Conservation (phyloP, 2,888 invertebrate species). For the Cataglyphis albicans region DNA sequence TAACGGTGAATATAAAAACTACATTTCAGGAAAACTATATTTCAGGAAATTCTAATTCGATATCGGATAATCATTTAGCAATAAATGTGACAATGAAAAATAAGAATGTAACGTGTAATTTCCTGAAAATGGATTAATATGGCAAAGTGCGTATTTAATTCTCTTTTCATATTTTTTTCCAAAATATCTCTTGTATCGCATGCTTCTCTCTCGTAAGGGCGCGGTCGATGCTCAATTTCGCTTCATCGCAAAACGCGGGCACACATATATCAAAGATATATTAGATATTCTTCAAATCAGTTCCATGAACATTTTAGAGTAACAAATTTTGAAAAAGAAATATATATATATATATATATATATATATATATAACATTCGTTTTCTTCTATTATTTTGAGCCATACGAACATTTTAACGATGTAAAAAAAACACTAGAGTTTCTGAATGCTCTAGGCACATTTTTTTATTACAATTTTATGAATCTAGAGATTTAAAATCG, state of each 20-base stretch:
- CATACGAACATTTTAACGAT: neutral
- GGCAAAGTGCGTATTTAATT: neutral
- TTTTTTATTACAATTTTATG: neutral
- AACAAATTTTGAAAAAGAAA: neutral
- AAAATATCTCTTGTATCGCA: slow-evolving; percentile 65
- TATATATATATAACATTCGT: neutral
- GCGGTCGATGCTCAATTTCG: slow-evolving; percentile 69
- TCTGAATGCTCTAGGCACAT: neutral
- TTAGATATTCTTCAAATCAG: neutral
- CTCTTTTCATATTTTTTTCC: neutral
- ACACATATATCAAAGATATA: slow-evolving; percentile 21
- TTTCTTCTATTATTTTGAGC: neutral
- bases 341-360: neutral
- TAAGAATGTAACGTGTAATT: neutral
- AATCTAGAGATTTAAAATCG: neutral
- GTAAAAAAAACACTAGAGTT: neutral
- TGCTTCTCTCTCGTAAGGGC: slow-evolving; percentile 62
- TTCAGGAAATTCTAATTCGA: neutral
- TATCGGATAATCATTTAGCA: neutral
- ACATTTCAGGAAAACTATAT: neutral
- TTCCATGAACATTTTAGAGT: neutral
- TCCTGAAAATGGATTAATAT: slow-evolving; percentile 24
- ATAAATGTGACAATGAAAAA: neutral
- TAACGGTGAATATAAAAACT: neutral
- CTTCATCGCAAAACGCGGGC: slow-evolving; percentile 50